These are phyloP conservation scores for Uromys caudimaculatus DNA, from an alignment of 2,797 vertebrate genomes.

Conservation along the genomic window DNA sequence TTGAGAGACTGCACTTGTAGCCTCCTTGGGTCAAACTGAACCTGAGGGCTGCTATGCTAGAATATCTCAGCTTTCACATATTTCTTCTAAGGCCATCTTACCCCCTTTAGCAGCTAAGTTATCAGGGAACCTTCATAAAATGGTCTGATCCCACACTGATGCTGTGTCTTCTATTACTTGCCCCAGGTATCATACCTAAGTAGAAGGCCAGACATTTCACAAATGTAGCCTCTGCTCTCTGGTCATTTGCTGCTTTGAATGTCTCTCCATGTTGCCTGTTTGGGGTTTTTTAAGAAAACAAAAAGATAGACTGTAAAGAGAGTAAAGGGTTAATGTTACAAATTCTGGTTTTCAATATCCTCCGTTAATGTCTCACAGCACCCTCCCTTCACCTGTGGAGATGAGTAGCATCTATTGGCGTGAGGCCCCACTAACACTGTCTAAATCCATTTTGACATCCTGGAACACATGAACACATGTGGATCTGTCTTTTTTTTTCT, in stretches of 20 bases:
- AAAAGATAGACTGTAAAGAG: neutral
- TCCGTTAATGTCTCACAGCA: neutral
- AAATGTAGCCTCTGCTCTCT: neutral
- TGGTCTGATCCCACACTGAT: neutral
- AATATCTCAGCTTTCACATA: neutral
- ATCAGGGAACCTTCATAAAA: neutral
- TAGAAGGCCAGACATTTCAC: neutral
- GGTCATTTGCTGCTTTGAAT: neutral
- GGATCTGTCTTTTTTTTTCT: conserved; percentile 16
- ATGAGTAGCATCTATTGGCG: neutral
- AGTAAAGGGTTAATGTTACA: neutral
- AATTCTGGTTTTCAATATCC: neutral
- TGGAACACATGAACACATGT: neutral
- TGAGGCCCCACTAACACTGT: neutral
- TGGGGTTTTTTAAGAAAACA: neutral
- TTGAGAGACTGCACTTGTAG: neutral
- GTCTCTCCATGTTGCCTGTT: neutral
- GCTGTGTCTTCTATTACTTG: neutral
- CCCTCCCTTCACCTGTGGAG: neutral
- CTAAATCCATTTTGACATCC: neutral
- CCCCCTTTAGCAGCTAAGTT: neutral
- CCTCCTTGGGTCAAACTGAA: neutral
- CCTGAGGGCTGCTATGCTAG: neutral
- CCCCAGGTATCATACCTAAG: neutral
- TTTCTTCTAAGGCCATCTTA: neutral